These are phyloP conservation scores for Syngnathus typhle DNA, from an alignment of 2,113 vertebrate genomes.

Conservation along the genomic window DNA sequence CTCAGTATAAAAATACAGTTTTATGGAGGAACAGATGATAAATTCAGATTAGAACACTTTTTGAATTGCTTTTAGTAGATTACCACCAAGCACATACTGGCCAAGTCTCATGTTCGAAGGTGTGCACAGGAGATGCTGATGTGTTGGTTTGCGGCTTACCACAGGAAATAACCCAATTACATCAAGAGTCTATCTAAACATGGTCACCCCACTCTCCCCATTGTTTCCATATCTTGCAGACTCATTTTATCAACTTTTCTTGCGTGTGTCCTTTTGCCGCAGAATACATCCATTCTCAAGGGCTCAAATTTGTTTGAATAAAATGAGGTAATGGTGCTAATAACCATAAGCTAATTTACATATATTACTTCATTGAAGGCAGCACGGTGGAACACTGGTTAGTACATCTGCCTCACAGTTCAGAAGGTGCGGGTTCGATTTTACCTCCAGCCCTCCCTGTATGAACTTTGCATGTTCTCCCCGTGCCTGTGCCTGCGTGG, in stretches of 20 bases:
- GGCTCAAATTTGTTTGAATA: too few relatives aligned
- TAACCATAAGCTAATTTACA: too few relatives aligned
- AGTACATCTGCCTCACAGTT: too few relatives aligned
- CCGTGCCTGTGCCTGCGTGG: too few relatives aligned
- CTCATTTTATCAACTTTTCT: not conserved
- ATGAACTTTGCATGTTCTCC: too few relatives aligned
- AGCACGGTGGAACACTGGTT: too few relatives aligned
- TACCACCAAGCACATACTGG: not conserved
- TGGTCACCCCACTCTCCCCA: not conserved
- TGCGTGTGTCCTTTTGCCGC: not conserved
- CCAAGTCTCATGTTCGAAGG: not conserved
- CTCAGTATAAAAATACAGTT: not conserved
- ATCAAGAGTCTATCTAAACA: constrained; percentile 12
- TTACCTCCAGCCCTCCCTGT: too few relatives aligned
- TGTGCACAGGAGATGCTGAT: not conserved
- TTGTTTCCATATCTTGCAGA: not conserved
- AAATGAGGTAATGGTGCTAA: too few relatives aligned
- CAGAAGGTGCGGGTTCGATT: too few relatives aligned
- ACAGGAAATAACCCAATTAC: constrained; percentile 58
- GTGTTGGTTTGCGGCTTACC: constrained; percentile 25
- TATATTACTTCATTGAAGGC: too few relatives aligned
- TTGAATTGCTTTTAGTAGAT: not conserved
- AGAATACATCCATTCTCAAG: too few relatives aligned
- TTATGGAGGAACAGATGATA: not conserved
- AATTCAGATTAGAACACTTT: not conserved